Conservation (phyloP, 2,797 vertebrate genomes). For the Crenuchus spilurus region DNA sequence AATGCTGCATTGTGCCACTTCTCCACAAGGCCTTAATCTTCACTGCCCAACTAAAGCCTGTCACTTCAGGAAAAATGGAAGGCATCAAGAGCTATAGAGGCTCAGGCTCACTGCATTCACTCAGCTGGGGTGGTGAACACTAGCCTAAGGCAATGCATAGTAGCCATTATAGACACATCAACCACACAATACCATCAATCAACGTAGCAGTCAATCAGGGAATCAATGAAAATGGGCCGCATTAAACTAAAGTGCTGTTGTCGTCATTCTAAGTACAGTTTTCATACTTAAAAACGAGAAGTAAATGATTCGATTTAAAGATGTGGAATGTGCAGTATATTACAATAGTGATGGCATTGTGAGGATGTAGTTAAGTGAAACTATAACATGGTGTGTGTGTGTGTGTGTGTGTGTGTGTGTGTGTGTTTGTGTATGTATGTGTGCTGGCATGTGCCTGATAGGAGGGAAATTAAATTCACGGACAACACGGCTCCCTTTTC, state of each 20-base stretch:
- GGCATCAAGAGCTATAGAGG: constrained; percentile 41
- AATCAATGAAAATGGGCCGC: constrained; percentile 27
- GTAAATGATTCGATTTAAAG: constrained; percentile 9
- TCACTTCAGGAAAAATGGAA: constrained; percentile 51
- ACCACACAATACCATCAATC: constrained; percentile 39
- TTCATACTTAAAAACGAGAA: constrained; percentile 11
- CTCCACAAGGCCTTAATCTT: constrained; percentile 55
- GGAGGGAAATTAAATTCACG: constrained; percentile 21
- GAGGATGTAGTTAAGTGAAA: not conserved
- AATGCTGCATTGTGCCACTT: constrained; percentile 56
- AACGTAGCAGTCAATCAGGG: constrained; percentile 43
- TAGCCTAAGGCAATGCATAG: constrained; percentile 43
- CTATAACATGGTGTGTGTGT: not conserved
- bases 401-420: constrained; percentile 21
- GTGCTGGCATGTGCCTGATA: not conserved
- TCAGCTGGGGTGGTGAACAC: constrained; percentile 17
- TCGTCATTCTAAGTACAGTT: constrained; percentile 13
- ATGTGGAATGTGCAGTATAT: not conserved
- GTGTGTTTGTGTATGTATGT: not conserved
- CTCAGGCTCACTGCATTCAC: constrained; percentile 20
- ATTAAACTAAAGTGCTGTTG: constrained; percentile 19
- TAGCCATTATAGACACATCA: constrained; percentile 39
- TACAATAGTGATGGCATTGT: not conserved
- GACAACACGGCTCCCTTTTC: constrained; percentile 28
- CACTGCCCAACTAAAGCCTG: constrained; percentile 51